phyloP scores from a whole-genome alignment of 2,797 vertebrate species.

The Lophotriccus pileatus region DNA sequence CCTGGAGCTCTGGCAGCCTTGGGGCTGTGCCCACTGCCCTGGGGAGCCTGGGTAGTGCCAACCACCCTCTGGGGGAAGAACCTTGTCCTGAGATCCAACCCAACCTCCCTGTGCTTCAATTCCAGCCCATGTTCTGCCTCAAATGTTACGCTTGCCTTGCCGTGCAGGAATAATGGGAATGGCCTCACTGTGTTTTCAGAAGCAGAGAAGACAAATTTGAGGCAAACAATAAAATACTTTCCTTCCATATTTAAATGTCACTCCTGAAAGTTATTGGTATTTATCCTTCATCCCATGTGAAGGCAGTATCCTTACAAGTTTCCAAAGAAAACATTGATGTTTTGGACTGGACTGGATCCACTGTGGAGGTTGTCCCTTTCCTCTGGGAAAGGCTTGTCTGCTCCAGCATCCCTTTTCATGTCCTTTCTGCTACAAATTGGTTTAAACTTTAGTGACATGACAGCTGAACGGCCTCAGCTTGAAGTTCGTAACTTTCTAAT shows the following conservation, averaged over 20 bases:
- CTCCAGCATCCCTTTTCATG: not conserved
- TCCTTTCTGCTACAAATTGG: not conserved
- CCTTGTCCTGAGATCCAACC: not conserved
- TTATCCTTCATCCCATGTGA: not conserved
- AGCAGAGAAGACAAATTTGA: not conserved
- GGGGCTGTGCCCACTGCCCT: not conserved
- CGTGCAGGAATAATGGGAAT: not conserved
- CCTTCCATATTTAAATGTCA: not conserved
- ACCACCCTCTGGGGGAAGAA: not conserved
- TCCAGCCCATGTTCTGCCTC: too few species aligned
- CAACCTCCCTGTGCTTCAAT: not conserved
- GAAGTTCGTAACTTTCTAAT: not conserved
- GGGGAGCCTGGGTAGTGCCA: not conserved
- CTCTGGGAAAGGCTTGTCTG: not conserved
- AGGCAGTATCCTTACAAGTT: not conserved
- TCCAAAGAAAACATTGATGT: not conserved
- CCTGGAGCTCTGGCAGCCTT: not conserved
- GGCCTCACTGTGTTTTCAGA: not conserved
- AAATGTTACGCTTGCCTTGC: not conserved
- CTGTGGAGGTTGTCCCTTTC: not conserved
- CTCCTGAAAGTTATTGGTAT: not conserved
- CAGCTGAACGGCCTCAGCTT: not conserved
- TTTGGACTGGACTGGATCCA: not conserved
- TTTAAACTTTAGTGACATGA: not conserved
- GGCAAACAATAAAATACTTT: not conserved